These are phyloP conservation scores for Mirza zaza DNA, from an alignment of 2,113 vertebrate genomes.

Conservation along the genomic window DNA sequence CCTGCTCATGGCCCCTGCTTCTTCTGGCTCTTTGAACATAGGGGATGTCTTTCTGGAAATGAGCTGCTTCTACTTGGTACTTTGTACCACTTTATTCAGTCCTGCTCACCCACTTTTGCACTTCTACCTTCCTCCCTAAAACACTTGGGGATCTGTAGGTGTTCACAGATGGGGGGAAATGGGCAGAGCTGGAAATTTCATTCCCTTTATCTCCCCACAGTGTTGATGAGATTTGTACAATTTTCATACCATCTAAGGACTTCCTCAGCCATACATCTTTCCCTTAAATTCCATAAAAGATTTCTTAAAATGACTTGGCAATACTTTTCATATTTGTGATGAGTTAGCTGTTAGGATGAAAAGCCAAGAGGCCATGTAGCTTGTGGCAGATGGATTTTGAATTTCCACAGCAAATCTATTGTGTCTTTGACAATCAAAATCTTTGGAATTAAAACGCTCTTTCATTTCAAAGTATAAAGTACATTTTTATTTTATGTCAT, in stretches of 20 bases:
- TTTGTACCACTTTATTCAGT: neutral
- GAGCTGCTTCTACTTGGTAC: neutral
- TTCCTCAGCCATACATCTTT: neutral
- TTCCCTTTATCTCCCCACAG: neutral
- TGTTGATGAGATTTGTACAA: neutral
- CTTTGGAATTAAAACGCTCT: neutral
- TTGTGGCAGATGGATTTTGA: neutral
- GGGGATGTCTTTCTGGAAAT: neutral
- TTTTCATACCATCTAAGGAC: neutral
- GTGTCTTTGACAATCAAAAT: neutral
- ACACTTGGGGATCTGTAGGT: slow-evolving; percentile 59
- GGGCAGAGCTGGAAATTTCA: slow-evolving; percentile 78
- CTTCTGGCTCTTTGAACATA: neutral
- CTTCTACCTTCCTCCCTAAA: neutral
- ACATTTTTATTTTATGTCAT: neutral
- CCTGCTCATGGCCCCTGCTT: neutral
- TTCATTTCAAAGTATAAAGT: slow-evolving; percentile 2
- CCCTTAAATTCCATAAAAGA: neutral
- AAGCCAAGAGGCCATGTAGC: neutral
- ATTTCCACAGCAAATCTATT: neutral
- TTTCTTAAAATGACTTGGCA: neutral
- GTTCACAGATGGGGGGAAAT: slow-evolving; percentile 77
- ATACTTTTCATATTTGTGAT: neutral
- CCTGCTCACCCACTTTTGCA: neutral
- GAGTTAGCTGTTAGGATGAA: neutral